These are phyloP conservation scores for Cygnus buccinator DNA, from an alignment of 2,113 vertebrate genomes.

Conservation along the genomic window DNA sequence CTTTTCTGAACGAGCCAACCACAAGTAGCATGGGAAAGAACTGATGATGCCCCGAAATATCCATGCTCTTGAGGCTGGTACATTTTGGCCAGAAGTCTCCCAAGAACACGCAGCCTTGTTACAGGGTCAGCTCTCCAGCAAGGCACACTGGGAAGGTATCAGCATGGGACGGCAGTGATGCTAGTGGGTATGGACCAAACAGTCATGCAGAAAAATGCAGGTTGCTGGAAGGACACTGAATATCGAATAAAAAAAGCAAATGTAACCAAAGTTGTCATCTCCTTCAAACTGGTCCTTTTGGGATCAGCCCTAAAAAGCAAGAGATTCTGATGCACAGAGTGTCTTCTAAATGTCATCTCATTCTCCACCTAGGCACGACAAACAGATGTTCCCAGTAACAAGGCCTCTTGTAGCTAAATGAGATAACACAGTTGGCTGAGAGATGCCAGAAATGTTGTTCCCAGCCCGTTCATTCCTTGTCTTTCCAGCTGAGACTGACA, in stretches of 20 bases:
- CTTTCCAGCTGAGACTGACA: constrained; percentile 25
- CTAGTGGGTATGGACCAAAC: background rate
- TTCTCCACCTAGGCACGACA: background rate
- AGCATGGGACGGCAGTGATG: background rate
- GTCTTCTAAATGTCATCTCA: background rate
- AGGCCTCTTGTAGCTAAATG: constrained; percentile 4
- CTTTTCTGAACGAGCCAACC: background rate
- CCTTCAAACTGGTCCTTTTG: background rate
- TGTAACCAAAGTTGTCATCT: background rate
- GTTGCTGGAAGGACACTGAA: background rate
- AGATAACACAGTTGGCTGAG: background rate
- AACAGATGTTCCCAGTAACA: constrained; percentile 14
- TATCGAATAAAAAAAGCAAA: background rate
- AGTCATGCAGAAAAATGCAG: background rate
- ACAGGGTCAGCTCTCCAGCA: background rate
- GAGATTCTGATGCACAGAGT: background rate
- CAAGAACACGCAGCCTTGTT: background rate
- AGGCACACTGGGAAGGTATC: background rate
- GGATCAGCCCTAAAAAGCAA: background rate
- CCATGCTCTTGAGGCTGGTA: background rate
- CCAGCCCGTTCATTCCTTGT: constrained; percentile 9
- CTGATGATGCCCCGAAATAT: background rate
- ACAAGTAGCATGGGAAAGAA: background rate
- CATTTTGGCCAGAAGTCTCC: background rate
- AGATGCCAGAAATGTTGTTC: constrained; percentile 20